A percentile compares a stretch with the other conserved stretches of the same genome.
These are phyloP conservation scores for Nilaparvata lugens DNA, from an alignment of 1,140 invertebrate species.

Conservation along the genomic window DNA sequence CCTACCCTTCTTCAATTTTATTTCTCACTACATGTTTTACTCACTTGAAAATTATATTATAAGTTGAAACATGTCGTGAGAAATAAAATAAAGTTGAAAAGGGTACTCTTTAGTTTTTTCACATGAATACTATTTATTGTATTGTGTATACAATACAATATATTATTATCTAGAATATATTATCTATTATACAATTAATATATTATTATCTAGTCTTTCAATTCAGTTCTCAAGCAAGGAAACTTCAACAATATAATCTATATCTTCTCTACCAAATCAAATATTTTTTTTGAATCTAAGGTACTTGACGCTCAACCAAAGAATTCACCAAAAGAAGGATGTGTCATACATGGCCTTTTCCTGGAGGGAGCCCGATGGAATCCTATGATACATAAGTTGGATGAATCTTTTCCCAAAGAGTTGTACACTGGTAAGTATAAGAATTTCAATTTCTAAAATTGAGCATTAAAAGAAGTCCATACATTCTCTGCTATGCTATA, in stretches of 20 bases:
- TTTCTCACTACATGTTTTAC: too few species aligned
- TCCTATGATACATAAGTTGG: constrained; percentile 35
- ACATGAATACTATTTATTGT: not conserved
- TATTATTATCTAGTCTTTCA: not conserved
- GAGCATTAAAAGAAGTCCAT: too few species aligned
- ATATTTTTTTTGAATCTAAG: constrained; percentile 29
- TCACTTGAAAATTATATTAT: too few species aligned
- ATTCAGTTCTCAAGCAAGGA: not conserved
- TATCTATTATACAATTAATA: not conserved
- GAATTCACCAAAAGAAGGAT: constrained; percentile 50
- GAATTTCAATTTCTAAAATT: too few species aligned
- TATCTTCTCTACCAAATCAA: not conserved
- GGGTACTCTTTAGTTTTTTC: too few species aligned
- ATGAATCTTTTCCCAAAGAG: constrained; percentile 52
- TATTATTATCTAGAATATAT: not conserved
- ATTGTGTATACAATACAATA: not conserved
- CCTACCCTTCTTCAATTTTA: too few species aligned
- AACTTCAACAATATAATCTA: not conserved
- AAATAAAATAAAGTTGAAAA: too few species aligned
- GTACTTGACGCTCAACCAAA: constrained; percentile 38
- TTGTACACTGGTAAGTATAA: constrained; percentile 47
- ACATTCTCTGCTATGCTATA: too few species aligned
- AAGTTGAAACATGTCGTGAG: too few species aligned
- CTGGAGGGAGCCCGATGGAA: constrained; percentile 67
- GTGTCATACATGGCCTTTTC: constrained; percentile 60